phyloP scores from a whole-genome alignment of 2,797 vertebrate genomes.

The Carduelis carduelis region DNA sequence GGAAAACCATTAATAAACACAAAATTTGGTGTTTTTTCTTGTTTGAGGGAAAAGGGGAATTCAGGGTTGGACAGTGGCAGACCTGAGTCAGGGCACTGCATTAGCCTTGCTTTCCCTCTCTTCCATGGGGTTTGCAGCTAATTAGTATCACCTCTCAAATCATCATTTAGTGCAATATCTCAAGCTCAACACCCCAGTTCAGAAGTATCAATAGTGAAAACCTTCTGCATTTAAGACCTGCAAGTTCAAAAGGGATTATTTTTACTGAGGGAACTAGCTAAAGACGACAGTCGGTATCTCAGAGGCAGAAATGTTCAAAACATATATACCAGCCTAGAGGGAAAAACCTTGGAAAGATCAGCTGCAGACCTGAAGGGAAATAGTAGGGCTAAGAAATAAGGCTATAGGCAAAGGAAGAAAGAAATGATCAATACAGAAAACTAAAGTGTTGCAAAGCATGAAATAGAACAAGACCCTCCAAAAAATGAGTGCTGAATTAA shows the following conservation, averaged over 20 bases:
- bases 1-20: background rate
- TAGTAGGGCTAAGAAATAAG: background rate
- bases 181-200: background rate
- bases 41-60: background rate
- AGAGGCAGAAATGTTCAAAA: background rate
- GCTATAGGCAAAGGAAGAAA: background rate
- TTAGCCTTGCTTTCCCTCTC: background rate
- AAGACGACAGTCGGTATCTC: background rate
- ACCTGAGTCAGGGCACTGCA: background rate
- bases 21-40: background rate
- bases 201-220: background rate
- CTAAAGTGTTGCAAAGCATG: background rate
- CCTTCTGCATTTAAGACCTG: background rate
- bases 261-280: background rate
- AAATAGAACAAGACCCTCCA: background rate
- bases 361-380: background rate
- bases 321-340: background rate
- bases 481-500: background rate
- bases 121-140: background rate
- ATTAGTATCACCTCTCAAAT: background rate
- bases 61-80: background rate
- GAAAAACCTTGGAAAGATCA: background rate
- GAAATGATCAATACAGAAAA: background rate
- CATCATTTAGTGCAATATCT: background rate
- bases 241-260: background rate